Base-by-base conservation (phyloP, 2,888 invertebrate species). In the Mythimna pallens region DNA sequence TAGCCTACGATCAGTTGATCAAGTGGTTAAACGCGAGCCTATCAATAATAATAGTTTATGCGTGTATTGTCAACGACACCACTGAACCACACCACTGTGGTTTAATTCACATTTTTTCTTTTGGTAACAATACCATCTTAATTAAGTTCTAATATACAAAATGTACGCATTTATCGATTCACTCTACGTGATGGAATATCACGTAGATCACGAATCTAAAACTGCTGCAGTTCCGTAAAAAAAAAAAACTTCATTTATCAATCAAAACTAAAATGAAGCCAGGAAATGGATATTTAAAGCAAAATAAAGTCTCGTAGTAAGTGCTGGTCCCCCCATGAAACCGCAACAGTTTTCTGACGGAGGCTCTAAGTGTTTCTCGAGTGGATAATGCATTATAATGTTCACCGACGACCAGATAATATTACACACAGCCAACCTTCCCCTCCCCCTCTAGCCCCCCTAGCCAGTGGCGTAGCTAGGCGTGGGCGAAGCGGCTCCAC, bases 321-420 rank as follows among this genome's bases (percentile, higher is more conserved):
- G 30, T 34, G 34, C 61, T 65, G 70, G 65, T 5, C 43, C 14
- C 47, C n/a, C 58, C 61, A 52, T 73, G 55, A 50, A 78, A 73
- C 72, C 80, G 62, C 68, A 73, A 64, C 73, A 79, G 63, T 73
- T 70, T 67, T 70, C 75, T 64, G 78, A 68, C 76, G 64, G 55
- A 65, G 69, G 68, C 77, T 80, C 85, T 87, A 87, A 88, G 85
- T 80, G 85, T 65, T 87, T 89, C 73, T 76, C 85, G 80, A 84
- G 86, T 80, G 87, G 84, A 88, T 89, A 86, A 86, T 87, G 83
- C 81, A 87, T 82, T 84, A 87, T 86, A 89, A 89, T 87, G 86
- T 75, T 83, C 79, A 70, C 69, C 22, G 69, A 84, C 85, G 81
- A 86, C 85, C 82, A 86, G 88, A 88, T 89, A 89, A 86, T 83